Percentiles rank a stretch among this genome's conserved stretches.
These are phyloP conservation scores for Lucinisca nassula DNA, from an alignment of 2,888 invertebrate species.

Conservation along the genomic window DNA sequence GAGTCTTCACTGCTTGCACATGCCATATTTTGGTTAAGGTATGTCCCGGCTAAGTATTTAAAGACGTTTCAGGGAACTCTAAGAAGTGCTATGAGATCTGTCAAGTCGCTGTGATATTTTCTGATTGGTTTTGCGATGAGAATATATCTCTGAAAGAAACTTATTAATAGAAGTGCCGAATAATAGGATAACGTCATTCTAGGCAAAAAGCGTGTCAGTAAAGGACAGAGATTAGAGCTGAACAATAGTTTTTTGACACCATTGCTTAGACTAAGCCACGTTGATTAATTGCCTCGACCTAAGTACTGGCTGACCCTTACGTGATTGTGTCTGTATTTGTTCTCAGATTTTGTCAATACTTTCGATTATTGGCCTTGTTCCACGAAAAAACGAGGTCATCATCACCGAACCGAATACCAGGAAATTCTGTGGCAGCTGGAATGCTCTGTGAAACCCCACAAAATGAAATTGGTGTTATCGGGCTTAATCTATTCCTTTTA, in stretches of 20 bases:
- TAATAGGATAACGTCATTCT: not conserved
- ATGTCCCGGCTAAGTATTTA: no score
- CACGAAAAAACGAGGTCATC: no score
- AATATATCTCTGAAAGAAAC: not conserved
- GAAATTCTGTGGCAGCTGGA: no score
- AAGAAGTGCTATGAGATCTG: not conserved
- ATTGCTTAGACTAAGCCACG: not conserved
- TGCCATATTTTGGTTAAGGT: no score
- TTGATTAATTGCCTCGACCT: not conserved
- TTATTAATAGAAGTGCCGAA: not conserved
- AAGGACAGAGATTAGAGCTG: not conserved
- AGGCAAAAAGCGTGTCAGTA: not conserved
- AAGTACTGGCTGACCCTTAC: not conserved
- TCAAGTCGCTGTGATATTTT: not conserved
- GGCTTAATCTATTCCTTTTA: no score
- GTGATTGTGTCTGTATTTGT: no score
- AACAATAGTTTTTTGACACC: not conserved
- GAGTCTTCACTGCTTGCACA: no score
- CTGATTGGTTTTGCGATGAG: not conserved
- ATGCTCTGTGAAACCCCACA: no score
- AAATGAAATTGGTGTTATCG: no score
- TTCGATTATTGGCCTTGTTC: no score
- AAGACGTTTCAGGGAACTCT: not conserved
- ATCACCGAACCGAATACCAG: no score
- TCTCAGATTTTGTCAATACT: no score